phyloP scores from a whole-genome alignment of 2,113 vertebrate species.

The Taxidea taxus region DNA sequence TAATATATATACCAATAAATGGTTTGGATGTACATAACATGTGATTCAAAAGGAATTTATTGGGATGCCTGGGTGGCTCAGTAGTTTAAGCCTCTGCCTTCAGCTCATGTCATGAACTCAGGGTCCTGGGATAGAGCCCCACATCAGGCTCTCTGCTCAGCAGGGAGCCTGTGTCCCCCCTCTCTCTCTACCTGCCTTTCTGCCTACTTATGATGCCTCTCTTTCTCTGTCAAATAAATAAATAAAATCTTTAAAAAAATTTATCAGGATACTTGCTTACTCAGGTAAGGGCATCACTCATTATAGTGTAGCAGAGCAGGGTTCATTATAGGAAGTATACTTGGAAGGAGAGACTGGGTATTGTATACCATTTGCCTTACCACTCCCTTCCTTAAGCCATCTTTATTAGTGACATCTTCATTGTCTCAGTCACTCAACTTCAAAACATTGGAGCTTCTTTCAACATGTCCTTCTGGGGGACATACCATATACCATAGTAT shows the following conservation, averaged over 20 bases:
- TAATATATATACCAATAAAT: neutral
- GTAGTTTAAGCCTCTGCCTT: no score
- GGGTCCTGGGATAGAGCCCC: no score
- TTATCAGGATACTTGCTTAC: neutral
- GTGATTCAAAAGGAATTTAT: neutral
- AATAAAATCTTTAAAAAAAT: no score
- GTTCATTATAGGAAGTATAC: neutral
- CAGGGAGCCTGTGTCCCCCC: no score
- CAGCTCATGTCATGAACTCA: no score
- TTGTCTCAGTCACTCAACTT: neutral
- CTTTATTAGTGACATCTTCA: neutral
- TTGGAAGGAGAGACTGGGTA: neutral
- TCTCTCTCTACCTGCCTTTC: no score
- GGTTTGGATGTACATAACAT: neutral
- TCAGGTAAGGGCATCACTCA: neutral
- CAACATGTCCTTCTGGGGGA: neutral
- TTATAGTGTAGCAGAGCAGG: neutral
- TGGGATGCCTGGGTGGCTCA: no score
- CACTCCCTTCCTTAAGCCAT: neutral
- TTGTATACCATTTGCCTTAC: neutral
- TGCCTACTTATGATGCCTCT: no score
- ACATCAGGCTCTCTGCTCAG: no score
- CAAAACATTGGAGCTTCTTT: neutral
- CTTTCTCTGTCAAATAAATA: no score
- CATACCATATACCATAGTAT: neutral